phyloP scores from a whole-genome alignment of 2,888 invertebrate species.

The Sphaeridia pumilis region DNA sequence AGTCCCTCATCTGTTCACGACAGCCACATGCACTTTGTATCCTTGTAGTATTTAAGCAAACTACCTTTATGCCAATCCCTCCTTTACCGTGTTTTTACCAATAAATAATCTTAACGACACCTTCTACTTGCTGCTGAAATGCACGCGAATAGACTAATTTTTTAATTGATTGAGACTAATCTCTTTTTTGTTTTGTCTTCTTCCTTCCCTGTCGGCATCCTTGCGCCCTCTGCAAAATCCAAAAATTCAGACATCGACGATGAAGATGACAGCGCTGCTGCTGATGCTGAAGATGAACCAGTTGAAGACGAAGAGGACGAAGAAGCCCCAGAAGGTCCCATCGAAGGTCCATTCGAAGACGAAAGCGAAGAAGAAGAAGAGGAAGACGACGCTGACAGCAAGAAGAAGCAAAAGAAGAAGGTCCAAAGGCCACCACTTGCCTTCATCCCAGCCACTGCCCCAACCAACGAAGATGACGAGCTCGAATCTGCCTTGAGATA shows the following conservation, averaged over 20 bases:
- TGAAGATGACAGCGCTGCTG: not conserved
- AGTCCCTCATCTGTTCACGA: too few relatives aligned
- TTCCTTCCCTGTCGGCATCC: conserved; percentile 5
- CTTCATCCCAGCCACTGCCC: conserved; percentile 17
- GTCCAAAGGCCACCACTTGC: conserved; percentile 15
- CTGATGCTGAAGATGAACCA: conserved; percentile 3
- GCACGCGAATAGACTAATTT: not conserved
- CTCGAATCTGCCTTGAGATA: conserved; percentile 17
- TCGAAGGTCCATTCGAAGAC: conserved; percentile 16
- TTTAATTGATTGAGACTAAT: not conserved
- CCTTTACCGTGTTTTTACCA: not conserved
- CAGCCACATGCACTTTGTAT: too few relatives aligned
- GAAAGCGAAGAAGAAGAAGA: conserved; percentile 17
- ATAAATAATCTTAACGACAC: conserved; percentile 1
- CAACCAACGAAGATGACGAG: conserved; percentile 26
- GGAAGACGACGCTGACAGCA: conserved; percentile 8
- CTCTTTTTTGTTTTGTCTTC: conserved; percentile 9
- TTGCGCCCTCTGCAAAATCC: not conserved
- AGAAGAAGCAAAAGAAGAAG: conserved; percentile 7
- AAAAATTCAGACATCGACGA: conserved; percentile 1
- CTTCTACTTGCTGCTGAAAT: not conserved
- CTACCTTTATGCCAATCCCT: too few relatives aligned
- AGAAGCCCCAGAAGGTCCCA: conserved; percentile 17
- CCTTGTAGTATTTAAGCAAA: too few relatives aligned
- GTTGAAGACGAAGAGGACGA: conserved; percentile 5